These are phyloP conservation scores for Nasonovia ribisnigri DNA, from an alignment of 2,888 invertebrate genomes.

Conservation along the genomic window DNA sequence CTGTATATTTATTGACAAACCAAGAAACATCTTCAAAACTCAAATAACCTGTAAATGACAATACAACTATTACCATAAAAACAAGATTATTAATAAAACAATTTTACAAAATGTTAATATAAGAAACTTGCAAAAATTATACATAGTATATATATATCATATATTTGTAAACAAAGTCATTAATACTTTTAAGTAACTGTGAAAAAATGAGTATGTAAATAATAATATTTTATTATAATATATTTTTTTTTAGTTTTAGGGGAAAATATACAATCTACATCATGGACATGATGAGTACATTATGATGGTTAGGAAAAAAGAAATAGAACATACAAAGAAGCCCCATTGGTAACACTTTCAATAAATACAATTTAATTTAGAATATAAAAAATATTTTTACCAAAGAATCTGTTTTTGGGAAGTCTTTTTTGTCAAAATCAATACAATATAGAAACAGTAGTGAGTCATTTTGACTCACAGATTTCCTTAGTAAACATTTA, in stretches of 20 bases:
- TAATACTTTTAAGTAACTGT: not conserved
- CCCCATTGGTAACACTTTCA: no score
- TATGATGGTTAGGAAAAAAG: no score
- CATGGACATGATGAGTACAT: no score
- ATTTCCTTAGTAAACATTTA: not conserved
- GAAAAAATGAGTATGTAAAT: not conserved
- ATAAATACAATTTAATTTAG: no score
- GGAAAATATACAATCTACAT: no score
- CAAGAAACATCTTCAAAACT: slow-evolving; percentile 54
- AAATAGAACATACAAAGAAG: no score
- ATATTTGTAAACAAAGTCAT: not conserved
- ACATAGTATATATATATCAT: no score
- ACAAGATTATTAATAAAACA: not conserved
- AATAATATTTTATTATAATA: not conserved
- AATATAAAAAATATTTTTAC: not conserved
- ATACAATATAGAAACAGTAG: not conserved
- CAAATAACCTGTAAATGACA: slow-evolving; percentile 45
- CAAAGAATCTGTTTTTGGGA: not conserved
- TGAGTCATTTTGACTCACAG: not conserved
- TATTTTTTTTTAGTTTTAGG: no score
- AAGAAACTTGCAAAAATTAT: not conserved
- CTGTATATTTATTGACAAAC: slow-evolving; percentile 55
- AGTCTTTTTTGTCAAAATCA: not conserved
- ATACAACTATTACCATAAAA: not conserved
- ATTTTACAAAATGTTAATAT: not conserved